Evolutionary conservation across 2,797 vertebrate species (phyloP).

Genomic region (Oreochromis grahami): DNA sequence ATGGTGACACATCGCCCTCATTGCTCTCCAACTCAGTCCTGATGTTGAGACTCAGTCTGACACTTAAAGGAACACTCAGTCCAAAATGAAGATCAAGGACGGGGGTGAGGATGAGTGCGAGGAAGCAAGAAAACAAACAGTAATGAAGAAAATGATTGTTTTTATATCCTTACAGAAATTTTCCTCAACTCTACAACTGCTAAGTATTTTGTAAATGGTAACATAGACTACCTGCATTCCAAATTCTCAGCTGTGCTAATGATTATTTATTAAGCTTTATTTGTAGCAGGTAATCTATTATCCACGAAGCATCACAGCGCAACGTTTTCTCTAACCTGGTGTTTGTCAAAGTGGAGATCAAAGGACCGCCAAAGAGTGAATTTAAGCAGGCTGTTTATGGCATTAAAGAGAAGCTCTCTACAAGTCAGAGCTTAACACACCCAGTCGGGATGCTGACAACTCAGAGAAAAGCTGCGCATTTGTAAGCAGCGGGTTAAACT

Average conservation of each 20-base stretch:
- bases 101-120: neutral
- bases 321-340: conserved; percentile 12
- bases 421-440: conserved; percentile 14
- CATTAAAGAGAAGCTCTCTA: conserved; percentile 15
- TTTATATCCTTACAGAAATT: neutral
- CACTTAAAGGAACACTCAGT: neutral
- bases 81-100: neutral
- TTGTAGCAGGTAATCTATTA: neutral
- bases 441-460: conserved; percentile 23
- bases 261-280: neutral
- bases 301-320: neutral
- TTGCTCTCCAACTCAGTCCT: neutral
- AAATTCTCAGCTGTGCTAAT: neutral
- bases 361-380: conserved; percentile 17
- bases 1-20: conserved; percentile 26
- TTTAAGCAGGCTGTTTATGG: conserved; percentile 36
- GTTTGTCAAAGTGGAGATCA: conserved; percentile 32
- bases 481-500: conserved; percentile 30
- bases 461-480: conserved; percentile 12
- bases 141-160: neutral
- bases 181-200: neutral
- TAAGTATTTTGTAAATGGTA: neutral
- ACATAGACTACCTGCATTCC: neutral
- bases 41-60: conserved; percentile 8
- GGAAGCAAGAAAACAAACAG: neutral